These are phyloP conservation scores for Chaitophorus viminalis DNA, from an alignment of 2,888 invertebrate genomes.

Conservation along the genomic window DNA sequence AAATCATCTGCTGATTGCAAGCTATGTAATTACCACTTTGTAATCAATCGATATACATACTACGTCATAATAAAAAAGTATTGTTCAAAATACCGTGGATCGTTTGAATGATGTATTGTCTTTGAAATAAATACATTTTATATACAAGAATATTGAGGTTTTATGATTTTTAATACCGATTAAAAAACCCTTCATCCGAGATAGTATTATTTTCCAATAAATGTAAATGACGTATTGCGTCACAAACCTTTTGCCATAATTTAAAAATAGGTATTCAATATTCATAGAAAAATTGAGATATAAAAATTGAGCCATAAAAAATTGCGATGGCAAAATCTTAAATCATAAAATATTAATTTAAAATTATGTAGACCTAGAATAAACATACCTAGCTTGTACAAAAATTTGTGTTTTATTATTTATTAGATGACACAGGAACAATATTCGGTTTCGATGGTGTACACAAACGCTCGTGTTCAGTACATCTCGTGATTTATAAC, in stretches of 20 bases:
- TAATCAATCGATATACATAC: background rate
- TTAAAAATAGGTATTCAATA: conserved; percentile 14
- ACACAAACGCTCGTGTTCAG: background rate
- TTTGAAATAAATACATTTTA: background rate
- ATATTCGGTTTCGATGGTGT: background rate
- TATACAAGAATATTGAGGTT: background rate
- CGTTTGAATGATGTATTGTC: background rate
- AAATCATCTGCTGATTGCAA: background rate
- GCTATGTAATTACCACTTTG: background rate
- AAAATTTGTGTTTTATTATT: background rate
- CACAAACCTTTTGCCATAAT: background rate
- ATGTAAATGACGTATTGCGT: background rate
- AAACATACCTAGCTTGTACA: too few species aligned
- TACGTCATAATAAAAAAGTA: background rate
- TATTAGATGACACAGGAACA: background rate
- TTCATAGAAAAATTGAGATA: conserved; percentile 26
- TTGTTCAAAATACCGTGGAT: background rate
- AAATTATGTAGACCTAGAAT: too few species aligned
- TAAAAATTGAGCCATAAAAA: background rate
- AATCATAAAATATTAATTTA: too few species aligned
- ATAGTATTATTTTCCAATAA: conserved; percentile 13
- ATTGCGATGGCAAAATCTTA: background rate
- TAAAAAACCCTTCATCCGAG: conserved; percentile 28
- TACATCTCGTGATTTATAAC: background rate
- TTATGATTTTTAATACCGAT: background rate